Percentiles rank a stretch among this genome's conserved stretches.
These are phyloP conservation scores for Oxytorus armatus DNA, from an alignment of 2,888 invertebrate genomes.

Conservation along the genomic window DNA sequence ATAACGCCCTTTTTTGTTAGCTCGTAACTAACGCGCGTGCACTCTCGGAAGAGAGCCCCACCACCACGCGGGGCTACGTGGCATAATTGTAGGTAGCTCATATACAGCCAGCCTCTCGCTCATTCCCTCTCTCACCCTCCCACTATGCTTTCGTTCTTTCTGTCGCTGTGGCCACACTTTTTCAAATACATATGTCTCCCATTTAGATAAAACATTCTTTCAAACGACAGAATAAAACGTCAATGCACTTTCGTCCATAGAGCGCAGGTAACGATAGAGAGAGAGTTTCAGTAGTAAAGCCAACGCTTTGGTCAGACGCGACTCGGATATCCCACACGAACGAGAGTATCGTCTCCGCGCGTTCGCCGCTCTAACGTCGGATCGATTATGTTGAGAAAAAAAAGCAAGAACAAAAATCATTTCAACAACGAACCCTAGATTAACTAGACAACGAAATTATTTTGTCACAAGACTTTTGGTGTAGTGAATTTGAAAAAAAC, in stretches of 20 bases:
- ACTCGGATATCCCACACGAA: constrained; percentile 29
- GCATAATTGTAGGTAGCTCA: constrained; percentile 55
- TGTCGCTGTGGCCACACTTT: neutral
- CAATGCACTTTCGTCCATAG: neutral
- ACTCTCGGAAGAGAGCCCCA: neutral
- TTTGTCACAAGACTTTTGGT: constrained; percentile 48
- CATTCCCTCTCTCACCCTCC: no score
- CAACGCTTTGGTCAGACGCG: constrained; percentile 74
- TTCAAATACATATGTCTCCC: neutral
- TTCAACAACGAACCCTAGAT: constrained; percentile 56
- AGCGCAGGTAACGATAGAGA: neutral
- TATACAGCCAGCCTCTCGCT: neutral
- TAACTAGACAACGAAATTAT: constrained; percentile 66
- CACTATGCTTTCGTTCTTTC: no score
- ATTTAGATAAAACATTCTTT: constrained; percentile 4
- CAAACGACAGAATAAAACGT: constrained; percentile 11
- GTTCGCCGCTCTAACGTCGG: constrained; percentile 4
- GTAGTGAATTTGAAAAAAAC: constrained; percentile 69
- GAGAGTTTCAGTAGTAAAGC: constrained; percentile 73
- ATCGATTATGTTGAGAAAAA: constrained; percentile 57
- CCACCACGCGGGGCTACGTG: constrained; percentile 40
- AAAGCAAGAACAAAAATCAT: constrained; percentile 39
- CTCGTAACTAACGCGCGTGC: constrained; percentile 45
- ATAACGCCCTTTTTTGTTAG: constrained; percentile 58
- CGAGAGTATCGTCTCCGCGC: neutral